Conservation (phyloP, 2,113 vertebrate genomes). For the Tyrannus savana region DNA sequence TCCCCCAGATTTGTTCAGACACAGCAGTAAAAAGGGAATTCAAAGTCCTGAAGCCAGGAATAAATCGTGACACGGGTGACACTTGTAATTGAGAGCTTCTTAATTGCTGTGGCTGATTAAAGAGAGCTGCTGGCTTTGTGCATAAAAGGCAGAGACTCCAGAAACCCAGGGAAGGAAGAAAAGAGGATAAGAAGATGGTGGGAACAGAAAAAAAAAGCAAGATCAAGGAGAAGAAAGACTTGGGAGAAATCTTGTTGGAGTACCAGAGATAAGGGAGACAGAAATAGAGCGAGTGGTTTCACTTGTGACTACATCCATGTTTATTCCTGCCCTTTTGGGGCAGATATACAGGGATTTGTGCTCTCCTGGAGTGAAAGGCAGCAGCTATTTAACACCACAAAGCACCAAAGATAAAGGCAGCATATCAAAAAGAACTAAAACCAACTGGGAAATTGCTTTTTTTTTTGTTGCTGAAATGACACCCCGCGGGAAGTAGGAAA, state of each 20-base stretch:
- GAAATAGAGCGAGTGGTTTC: background rate
- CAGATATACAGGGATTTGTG: background rate
- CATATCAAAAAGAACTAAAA: background rate
- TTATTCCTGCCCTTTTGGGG: background rate
- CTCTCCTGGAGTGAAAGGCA: background rate
- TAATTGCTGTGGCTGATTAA: conserved; percentile 31
- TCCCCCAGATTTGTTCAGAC: background rate
- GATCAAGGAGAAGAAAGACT: background rate
- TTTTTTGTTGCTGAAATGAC: background rate
- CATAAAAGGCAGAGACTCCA: background rate
- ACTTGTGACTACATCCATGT: background rate
- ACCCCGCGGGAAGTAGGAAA: background rate
- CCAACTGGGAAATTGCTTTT: background rate
- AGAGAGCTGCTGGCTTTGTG: background rate
- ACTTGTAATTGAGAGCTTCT: conserved; percentile 3
- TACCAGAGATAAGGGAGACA: background rate
- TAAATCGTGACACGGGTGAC: background rate
- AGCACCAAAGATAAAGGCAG: background rate
- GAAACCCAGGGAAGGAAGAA: background rate
- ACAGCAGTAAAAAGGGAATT: background rate
- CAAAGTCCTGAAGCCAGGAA: background rate
- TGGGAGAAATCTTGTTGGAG: background rate
- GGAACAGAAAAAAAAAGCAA: background rate
- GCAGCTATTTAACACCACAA: background rate
- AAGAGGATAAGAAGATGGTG: background rate